Conservation (phyloP, 2,888 invertebrate genomes). For the Dyspetes luteomarginatus region DNA sequence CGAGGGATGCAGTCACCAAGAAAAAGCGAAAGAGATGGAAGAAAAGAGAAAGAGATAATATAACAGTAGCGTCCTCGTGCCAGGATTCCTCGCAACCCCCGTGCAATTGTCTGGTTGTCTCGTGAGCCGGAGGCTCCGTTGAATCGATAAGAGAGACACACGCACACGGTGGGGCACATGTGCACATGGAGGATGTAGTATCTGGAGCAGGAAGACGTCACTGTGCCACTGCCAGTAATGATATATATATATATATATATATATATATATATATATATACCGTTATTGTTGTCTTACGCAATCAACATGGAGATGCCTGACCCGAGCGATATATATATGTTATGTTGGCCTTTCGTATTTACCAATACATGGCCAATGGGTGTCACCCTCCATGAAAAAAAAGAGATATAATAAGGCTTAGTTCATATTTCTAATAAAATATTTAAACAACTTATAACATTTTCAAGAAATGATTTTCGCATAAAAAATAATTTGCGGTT, state of each 20-base stretch:
- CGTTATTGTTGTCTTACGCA: constrained; percentile 26
- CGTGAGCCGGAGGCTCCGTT: constrained; percentile 43
- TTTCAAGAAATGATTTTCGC: no score
- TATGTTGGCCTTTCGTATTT: neutral
- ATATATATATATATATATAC: no score
- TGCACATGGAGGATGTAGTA: constrained; percentile 6
- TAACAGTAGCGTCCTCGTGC: constrained; percentile 59
- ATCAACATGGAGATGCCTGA: neutral
- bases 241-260: no score
- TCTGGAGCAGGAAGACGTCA: constrained; percentile 49
- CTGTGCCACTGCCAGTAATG: constrained; percentile 32
- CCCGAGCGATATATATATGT: neutral
- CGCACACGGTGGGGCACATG: neutral
- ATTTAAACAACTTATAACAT: neutral
- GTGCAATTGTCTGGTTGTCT: constrained; percentile 29
- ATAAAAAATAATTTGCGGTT: no score
- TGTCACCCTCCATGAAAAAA: neutral
- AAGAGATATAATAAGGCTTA: neutral
- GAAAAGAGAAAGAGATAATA: constrained; percentile 36
- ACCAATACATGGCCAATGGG: neutral
- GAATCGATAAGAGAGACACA: constrained; percentile 65
- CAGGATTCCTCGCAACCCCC: constrained; percentile 58
- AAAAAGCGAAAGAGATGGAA: constrained; percentile 24
- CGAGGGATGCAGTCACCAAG: constrained; percentile 17
- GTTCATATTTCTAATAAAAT: neutral